Conservation (phyloP, 2,113 vertebrate species). For the Brienomyrus longianalis region DNA sequence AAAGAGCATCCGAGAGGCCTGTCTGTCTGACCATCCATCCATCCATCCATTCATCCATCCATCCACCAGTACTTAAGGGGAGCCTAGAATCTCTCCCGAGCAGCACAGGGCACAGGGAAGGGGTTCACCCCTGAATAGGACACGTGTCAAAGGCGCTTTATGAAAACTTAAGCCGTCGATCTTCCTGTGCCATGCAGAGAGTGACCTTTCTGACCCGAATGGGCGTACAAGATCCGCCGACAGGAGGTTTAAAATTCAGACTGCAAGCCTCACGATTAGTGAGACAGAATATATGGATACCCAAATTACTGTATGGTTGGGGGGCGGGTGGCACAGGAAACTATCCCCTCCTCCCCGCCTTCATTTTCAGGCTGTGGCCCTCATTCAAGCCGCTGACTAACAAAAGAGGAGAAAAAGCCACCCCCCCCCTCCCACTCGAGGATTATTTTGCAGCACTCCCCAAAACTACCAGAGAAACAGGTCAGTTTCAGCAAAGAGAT, state of each 20-base stretch:
- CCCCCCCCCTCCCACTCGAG: background rate
- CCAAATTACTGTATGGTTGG: background rate
- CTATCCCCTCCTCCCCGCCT: background rate
- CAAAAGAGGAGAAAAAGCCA: background rate
- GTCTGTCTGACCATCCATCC: background rate
- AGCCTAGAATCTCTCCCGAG: background rate
- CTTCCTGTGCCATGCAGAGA: background rate
- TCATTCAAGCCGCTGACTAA: background rate
- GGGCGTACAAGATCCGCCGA: background rate
- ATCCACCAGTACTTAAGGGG: background rate
- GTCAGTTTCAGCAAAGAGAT: background rate
- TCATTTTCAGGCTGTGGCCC: background rate
- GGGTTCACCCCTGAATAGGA: background rate
- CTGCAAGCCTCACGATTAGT: background rate
- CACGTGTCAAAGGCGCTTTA: background rate
- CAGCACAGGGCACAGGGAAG: background rate
- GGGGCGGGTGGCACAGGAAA: background rate
- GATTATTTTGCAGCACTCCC: background rate
- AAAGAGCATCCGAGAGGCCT: background rate
- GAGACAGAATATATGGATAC: background rate
- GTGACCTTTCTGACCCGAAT: background rate
- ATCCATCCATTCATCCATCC: background rate
- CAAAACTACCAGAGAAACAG: background rate
- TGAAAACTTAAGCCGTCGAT: background rate
- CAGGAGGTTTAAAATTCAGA: background rate